Conservation (phyloP, 2,888 invertebrate genomes). For the Tetanocera ferruginea region DNA sequence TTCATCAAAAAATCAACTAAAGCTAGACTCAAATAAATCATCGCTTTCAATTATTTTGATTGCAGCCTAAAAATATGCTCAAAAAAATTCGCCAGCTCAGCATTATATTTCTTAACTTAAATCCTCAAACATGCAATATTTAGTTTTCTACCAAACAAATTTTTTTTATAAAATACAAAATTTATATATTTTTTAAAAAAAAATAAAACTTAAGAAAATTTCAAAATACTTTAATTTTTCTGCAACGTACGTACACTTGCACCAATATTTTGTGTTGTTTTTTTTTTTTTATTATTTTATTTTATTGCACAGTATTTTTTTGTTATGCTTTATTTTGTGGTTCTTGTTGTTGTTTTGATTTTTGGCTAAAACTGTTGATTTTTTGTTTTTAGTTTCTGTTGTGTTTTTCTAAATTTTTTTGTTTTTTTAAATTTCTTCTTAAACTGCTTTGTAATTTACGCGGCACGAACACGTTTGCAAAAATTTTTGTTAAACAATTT, state of each 20-base stretch:
- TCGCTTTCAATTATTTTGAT: too few species aligned
- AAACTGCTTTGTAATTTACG: slow-evolving; percentile 2
- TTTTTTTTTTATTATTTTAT: too few species aligned
- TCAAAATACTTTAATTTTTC: not conserved
- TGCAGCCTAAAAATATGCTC: too few species aligned
- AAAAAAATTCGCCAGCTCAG: too few species aligned
- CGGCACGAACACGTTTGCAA: slow-evolving; percentile 25
- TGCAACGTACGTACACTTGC: slow-evolving; percentile 10
- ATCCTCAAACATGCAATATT: too few species aligned
- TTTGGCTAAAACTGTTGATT: slow-evolving; percentile 3
- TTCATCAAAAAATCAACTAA: too few species aligned
- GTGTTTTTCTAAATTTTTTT: slow-evolving; percentile 7
- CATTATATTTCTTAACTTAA: too few species aligned
- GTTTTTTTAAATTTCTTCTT: not conserved
- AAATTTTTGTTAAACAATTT: not conserved
- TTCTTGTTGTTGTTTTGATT: slow-evolving; percentile 12
- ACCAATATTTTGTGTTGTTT: not conserved
- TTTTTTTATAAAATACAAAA: too few species aligned
- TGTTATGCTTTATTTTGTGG: not conserved
- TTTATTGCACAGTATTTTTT: not conserved
- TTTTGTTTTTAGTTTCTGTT: not conserved
- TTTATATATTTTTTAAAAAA: too few species aligned
- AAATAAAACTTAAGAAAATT: not conserved
- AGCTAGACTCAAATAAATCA: too few species aligned
- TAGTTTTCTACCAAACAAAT: too few species aligned